Evolutionary conservation across 2,113 vertebrate species (phyloP).

Genomic region (Neoarius graeffei): DNA sequence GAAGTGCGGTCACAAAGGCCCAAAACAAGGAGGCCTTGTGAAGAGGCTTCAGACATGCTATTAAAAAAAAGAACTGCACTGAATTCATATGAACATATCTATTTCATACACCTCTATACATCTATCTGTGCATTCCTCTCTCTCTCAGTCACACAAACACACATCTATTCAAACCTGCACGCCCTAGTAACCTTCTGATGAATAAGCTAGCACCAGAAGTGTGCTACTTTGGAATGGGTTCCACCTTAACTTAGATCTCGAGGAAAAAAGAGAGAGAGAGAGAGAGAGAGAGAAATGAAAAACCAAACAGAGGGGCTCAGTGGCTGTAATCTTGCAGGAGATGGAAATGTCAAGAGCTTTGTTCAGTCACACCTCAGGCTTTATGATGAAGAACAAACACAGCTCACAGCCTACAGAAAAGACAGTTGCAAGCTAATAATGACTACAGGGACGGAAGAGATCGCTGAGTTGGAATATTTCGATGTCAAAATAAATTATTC

Average conservation of each 20-base stretch:
- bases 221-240: conserved; percentile 51
- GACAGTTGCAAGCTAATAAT: not conserved
- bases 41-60: conserved; percentile 53
- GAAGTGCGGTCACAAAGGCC: conserved; percentile 64
- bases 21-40: conserved; percentile 64
- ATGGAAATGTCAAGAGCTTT: conserved; percentile 54
- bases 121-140: not conserved
- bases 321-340: conserved; percentile 30
- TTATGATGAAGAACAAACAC: conserved; percentile 46
- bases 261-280: not conserved
- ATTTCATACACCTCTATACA: conserved; percentile 9
- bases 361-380: conserved; percentile 30
- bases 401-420: conserved; percentile 35
- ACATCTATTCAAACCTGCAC: conserved; percentile 29
- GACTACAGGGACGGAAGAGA: not conserved
- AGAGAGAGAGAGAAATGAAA: not conserved
- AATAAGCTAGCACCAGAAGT: conserved; percentile 44
- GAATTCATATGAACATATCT: conserved; percentile 38
- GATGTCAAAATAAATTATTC: not conserved
- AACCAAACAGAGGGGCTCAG: conserved; percentile 18
- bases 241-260: conserved; percentile 35
- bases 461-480: not conserved
- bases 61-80: not conserved
- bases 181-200: conserved; percentile 51
- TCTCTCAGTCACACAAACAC: conserved; percentile 33